These are phyloP conservation scores for Sparus aurata DNA, from an alignment of 2,797 vertebrate species.

Conservation along the genomic window DNA sequence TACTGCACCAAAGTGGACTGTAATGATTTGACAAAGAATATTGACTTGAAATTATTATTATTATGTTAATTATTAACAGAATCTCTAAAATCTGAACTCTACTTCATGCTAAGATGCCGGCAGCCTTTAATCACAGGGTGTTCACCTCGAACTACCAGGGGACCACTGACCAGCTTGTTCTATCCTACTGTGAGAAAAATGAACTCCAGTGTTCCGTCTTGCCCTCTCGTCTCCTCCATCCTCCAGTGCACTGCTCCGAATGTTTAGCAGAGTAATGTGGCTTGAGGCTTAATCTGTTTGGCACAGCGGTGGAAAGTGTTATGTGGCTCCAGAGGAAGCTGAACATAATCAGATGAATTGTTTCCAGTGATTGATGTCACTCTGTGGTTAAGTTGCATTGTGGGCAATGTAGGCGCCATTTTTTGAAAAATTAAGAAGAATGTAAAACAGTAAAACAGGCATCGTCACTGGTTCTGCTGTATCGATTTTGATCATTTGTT, in stretches of 20 bases:
- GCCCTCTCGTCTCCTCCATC: background rate
- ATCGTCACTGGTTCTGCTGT: too few relatives aligned
- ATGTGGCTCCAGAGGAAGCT: too few relatives aligned
- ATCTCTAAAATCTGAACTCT: background rate
- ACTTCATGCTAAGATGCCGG: background rate
- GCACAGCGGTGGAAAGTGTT: background rate
- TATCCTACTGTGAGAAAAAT: background rate
- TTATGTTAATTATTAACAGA: too few relatives aligned
- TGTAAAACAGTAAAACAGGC: too few relatives aligned
- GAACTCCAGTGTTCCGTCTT: background rate
- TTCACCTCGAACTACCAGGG: background rate
- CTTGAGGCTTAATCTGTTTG: conserved; percentile 19
- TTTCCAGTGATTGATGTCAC: too few relatives aligned
- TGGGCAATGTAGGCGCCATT: too few relatives aligned
- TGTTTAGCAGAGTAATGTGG: conserved; percentile 6
- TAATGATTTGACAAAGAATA: conserved; percentile 27
- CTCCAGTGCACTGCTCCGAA: background rate
- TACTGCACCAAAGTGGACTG: conserved; percentile 26
- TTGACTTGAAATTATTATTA: background rate
- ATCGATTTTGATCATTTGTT: too few relatives aligned
- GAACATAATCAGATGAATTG: too few relatives aligned
- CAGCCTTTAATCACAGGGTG: background rate
- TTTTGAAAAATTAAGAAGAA: too few relatives aligned
- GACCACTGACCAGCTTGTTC: background rate
- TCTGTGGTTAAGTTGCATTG: too few relatives aligned